Evolutionary conservation across 2,797 vertebrate genomes (phyloP).

Genomic region (Otolemur crassicaudatus): DNA sequence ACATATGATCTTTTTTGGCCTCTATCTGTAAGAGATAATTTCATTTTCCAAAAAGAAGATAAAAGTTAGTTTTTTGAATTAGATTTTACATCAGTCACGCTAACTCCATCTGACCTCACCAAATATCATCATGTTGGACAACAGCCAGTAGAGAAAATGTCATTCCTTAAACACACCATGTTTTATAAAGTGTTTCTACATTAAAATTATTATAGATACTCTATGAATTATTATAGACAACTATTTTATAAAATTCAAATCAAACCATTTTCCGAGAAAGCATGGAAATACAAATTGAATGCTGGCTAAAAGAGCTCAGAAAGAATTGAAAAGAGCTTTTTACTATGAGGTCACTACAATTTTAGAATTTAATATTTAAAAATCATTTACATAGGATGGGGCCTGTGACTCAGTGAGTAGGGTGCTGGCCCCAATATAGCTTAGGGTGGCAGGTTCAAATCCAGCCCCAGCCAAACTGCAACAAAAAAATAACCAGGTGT

Average conservation of each 20-base stretch:
- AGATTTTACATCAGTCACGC: constrained; percentile 6
- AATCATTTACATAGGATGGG: not conserved
- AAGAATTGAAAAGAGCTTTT: not conserved
- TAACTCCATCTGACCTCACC: constrained; percentile 1
- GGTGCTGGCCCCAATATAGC: too few relatives aligned
- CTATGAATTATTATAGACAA: not conserved
- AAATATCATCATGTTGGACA: not conserved
- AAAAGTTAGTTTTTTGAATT: constrained; percentile 63
- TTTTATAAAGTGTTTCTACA: constrained; percentile 52
- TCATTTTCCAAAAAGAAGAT: constrained; percentile 22
- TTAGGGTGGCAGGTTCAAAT: too few relatives aligned
- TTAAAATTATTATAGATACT: constrained; percentile 16
- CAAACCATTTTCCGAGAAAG: constrained; percentile 13
- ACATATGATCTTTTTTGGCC: constrained; percentile 49
- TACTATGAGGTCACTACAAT: not conserved
- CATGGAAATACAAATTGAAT: not conserved
- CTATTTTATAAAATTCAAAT: constrained; percentile 17
- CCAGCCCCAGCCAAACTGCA: too few relatives aligned
- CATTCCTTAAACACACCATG: not conserved
- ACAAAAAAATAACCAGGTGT: too few relatives aligned
- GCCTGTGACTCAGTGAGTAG: too few relatives aligned
- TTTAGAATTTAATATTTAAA: not conserved
- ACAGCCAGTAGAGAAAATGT: not conserved
- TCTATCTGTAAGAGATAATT: constrained; percentile 26
- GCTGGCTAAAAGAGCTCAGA: not conserved